phyloP scores from a whole-genome alignment of 2,797 vertebrate species.

The Sebastes kiyomatsui region DNA sequence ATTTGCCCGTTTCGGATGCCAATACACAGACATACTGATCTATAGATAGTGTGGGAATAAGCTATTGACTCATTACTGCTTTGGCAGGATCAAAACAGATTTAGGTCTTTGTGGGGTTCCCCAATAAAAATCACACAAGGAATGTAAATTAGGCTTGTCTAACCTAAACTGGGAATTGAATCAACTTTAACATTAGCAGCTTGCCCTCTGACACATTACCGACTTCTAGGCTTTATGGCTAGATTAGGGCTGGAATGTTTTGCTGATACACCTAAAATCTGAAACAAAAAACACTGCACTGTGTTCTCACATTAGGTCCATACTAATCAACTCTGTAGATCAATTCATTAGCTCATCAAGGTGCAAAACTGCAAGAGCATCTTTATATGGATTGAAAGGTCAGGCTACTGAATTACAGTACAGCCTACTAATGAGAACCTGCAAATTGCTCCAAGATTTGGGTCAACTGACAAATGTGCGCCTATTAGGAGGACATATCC shows the following conservation, averaged over 20 bases:
- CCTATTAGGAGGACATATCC: background rate
- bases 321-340: background rate
- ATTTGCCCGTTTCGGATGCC: background rate
- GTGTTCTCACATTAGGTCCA: background rate
- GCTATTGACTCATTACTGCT: conserved; percentile 18
- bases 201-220: conserved; percentile 2
- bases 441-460: background rate
- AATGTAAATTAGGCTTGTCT: conserved; percentile 28
- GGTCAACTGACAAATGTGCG: background rate
- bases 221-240: background rate
- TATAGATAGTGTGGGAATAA: conserved; percentile 1
- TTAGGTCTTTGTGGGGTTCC: conserved; percentile 27
- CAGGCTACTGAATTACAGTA: conserved; percentile 1
- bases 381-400: conserved; percentile 13
- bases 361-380: background rate
- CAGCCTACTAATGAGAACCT: background rate
- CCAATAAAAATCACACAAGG: conserved; percentile 20
- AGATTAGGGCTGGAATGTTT: background rate
- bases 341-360: conserved; percentile 10
- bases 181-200: conserved; percentile 14
- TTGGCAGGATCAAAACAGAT: conserved; percentile 38
- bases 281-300: background rate
- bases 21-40: background rate
- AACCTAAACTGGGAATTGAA: background rate
- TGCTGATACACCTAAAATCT: background rate